Evolutionary conservation across 2,888 invertebrate genomes (phyloP).

Genomic region (Amiota communis): DNA sequence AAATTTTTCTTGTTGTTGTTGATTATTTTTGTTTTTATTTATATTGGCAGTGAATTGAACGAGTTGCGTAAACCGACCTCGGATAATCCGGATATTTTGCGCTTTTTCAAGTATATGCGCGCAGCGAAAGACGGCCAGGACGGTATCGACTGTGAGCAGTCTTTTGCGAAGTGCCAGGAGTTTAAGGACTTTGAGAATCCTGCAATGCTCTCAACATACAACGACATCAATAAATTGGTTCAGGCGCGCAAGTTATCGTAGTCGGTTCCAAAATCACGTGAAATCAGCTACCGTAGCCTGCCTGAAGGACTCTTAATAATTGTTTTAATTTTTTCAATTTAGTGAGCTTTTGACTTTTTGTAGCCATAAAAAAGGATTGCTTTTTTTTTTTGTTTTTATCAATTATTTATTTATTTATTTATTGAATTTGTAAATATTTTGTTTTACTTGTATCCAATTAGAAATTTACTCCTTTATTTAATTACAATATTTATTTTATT

Average conservation of each 20-base stretch:
- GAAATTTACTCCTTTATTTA: conserved; percentile 28
- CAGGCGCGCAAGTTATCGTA: conserved; percentile 79
- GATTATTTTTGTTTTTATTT: conserved; percentile 32
- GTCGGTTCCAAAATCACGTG: background rate
- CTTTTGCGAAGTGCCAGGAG: conserved; percentile 80
- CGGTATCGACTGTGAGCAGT: conserved; percentile 81
- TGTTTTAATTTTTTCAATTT: conserved; percentile 10
- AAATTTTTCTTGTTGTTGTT: background rate
- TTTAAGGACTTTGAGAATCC: conserved; percentile 80
- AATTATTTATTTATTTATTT: conserved; percentile 25
- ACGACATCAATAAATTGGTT: conserved; percentile 90
- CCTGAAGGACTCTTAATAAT: conserved; percentile 41
- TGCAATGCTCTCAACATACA: conserved; percentile 89
- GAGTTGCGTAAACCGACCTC: conserved; percentile 88
- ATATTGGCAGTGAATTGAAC: conserved; percentile 81
- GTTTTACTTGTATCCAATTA: conserved; percentile 17
- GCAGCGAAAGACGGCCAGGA: conserved; percentile 91
- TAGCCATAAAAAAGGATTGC: conserved; percentile 24
- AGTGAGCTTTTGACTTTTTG: conserved; percentile 6
- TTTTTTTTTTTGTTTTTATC: conserved; percentile 5
- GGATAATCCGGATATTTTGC: conserved; percentile 88
- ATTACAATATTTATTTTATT: conserved; percentile 45
- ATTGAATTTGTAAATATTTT: conserved; percentile 20
- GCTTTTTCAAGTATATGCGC: conserved; percentile 93
- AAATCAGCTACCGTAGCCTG: conserved; percentile 47